Evolutionary conservation across 2,888 invertebrate species (phyloP).

Genomic region (Dryomyza anilis): DNA sequence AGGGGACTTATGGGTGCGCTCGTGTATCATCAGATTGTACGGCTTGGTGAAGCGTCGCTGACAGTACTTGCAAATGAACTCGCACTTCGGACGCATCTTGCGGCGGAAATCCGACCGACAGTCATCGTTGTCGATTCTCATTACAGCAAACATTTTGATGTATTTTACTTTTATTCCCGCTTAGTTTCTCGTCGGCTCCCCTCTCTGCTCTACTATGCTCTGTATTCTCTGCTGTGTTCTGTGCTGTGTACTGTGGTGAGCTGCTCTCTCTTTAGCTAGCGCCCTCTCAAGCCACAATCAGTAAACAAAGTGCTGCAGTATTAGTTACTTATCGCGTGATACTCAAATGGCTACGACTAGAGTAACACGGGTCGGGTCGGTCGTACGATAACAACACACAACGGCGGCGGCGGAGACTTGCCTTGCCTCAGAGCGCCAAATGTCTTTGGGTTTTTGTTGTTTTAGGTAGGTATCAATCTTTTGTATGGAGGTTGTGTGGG

Average conservation of each 20-base stretch:
- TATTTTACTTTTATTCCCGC: conserved; percentile 16
- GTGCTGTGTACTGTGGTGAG: neutral
- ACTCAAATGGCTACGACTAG: neutral
- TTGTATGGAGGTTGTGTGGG: conserved; percentile 26
- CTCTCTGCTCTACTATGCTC: neutral
- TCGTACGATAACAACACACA: neutral
- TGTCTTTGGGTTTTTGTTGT: neutral
- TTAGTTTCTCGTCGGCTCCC: neutral
- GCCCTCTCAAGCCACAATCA: neutral
- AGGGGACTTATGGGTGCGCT: conserved; percentile 95
- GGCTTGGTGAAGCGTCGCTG: conserved; percentile 97
- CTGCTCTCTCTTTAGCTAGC: neutral
- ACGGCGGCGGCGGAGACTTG: neutral
- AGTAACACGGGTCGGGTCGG: neutral
- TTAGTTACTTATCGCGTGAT: too few species aligned
- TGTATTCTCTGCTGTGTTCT: neutral
- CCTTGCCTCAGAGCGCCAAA: neutral
- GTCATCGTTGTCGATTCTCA: conserved; percentile 87
- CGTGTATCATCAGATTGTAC: conserved; percentile 98
- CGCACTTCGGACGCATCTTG: conserved; percentile 92
- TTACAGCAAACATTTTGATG: conserved; percentile 82
- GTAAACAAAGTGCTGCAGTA: neutral
- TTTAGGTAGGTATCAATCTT: conserved; percentile 16
- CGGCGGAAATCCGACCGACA: conserved; percentile 84
- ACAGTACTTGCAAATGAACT: conserved; percentile 98